phyloP scores from a whole-genome alignment of 2,888 invertebrate genomes.

The Therioaphis trifolii region DNA sequence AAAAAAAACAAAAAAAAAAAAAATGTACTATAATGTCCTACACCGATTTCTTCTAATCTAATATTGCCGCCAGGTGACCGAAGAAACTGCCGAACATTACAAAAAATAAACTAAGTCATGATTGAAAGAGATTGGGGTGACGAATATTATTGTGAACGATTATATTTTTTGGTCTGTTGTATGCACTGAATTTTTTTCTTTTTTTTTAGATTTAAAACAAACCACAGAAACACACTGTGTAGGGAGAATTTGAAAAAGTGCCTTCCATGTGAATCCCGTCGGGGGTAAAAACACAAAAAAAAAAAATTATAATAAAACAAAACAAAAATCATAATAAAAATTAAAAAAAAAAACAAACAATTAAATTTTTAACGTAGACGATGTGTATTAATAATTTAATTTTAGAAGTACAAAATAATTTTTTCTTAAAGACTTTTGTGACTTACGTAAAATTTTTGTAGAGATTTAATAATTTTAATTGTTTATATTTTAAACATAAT shows the following conservation, averaged over 20 bases:
- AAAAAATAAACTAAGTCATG: too few relatives aligned
- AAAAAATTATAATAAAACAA: not conserved
- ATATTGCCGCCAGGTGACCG: too few relatives aligned
- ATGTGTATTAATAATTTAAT: conserved; percentile 23
- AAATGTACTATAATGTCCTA: too few relatives aligned
- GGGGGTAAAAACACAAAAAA: conserved; percentile 33
- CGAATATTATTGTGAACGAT: not conserved
- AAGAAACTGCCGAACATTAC: too few relatives aligned
- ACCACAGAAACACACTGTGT: conserved; percentile 7
- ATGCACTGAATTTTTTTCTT: conserved; percentile 46
- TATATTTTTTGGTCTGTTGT: conserved; percentile 21
- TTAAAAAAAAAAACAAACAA: not conserved
- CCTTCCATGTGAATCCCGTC: conserved; percentile 39
- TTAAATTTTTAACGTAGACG: conserved; percentile 6
- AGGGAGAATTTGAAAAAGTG: conserved; percentile 57
- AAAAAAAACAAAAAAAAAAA: not conserved
- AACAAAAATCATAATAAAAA: not conserved
- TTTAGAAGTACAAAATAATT: conserved; percentile 58
- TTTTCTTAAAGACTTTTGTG: conserved; percentile 56
- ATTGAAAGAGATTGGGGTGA: not conserved
- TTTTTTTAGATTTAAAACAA: conserved; percentile 27
- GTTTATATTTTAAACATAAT: conserved; percentile 54
- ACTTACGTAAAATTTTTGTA: conserved; percentile 40
- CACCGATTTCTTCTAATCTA: too few relatives aligned
- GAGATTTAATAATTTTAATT: conserved; percentile 40